Evolutionary conservation across 2,113 vertebrate species (phyloP).

Genomic region (Glaucomys volans): DNA sequence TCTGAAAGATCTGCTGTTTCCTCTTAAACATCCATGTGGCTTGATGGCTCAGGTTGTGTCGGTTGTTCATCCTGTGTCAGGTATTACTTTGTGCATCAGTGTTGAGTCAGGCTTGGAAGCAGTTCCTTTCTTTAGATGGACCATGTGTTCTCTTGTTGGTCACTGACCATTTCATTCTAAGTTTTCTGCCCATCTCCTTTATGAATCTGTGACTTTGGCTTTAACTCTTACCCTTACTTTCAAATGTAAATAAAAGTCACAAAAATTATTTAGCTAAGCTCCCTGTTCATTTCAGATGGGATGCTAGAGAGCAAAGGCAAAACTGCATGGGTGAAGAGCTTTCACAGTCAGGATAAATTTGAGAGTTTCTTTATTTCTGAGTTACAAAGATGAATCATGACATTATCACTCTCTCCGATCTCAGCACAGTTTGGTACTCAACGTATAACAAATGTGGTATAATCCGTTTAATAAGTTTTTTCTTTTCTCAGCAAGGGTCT

Average conservation of each 20-base stretch:
- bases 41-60: background rate
- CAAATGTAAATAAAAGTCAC: conserved; percentile 9
- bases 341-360: background rate
- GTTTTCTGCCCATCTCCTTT: background rate
- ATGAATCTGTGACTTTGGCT: background rate
- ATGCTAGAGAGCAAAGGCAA: background rate
- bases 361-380: conserved; percentile 36
- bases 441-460: conserved; percentile 39
- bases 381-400: conserved; percentile 20
- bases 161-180: background rate
- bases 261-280: background rate
- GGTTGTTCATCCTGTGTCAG: background rate
- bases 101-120: background rate
- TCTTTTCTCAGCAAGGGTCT: conserved; percentile 61
- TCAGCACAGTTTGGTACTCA: conserved; percentile 39
- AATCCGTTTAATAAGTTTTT: conserved; percentile 62
- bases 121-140: background rate
- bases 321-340: background rate
- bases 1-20: background rate
- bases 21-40: background rate
- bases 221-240: conserved; percentile 12
- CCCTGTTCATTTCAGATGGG: conserved; percentile 8
- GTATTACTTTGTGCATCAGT: background rate
- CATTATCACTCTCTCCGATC: conserved; percentile 37
- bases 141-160: background rate